Base-by-base conservation (phyloP, 2,797 vertebrate species). In the Thamnophis elegans region DNA sequence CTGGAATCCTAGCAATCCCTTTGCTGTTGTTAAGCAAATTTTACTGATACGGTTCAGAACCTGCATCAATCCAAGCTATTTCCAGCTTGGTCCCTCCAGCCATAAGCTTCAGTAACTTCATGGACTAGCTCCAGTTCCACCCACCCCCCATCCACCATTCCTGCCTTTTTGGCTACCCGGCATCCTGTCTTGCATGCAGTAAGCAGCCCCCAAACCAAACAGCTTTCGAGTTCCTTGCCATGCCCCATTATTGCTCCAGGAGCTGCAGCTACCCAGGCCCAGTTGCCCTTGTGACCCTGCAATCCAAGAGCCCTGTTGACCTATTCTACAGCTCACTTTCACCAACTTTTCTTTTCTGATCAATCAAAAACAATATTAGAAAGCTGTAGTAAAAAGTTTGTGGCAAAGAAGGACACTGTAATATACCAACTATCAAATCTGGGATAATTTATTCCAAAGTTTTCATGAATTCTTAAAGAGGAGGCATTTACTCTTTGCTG, bases 401-500 rank as follows among this genome's bases (percentile, higher is more conserved):
- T 87, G 62, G 2, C 73, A 59, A 25, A 14, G 8, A 36, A 54
- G 14, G 0, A 0, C 9, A 85, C 59, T 32, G 0, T 36, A 93
- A 94, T 86, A 88, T 25, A 78, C 12, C 32, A 54, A 90, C 86
- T 60, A 1, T 0, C 8, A 68, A 60, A 56, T 94, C 93, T 62
- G 54, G 11, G 60, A 62, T 20, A 90, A 5, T 55, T 36, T 94
- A 92, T 51, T 73, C 58, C 47, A 4, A 93, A 90, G 91, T 26
- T 55, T 94, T 88, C 22, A 36, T 88, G 73, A 93, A 85, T 89
- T 91, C n/a, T 91, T 89, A 92, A 94, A 91, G 20, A 87, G 93
- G 13, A 93, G 91, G 92, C 26, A 90, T 91, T 95, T 85, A 90
- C 47, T 93, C 54, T 93, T 94, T 93, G 87, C 91, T 87, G 36